Conservation (phyloP, 2,888 invertebrate genomes). For the Brachyptera putata region DNA sequence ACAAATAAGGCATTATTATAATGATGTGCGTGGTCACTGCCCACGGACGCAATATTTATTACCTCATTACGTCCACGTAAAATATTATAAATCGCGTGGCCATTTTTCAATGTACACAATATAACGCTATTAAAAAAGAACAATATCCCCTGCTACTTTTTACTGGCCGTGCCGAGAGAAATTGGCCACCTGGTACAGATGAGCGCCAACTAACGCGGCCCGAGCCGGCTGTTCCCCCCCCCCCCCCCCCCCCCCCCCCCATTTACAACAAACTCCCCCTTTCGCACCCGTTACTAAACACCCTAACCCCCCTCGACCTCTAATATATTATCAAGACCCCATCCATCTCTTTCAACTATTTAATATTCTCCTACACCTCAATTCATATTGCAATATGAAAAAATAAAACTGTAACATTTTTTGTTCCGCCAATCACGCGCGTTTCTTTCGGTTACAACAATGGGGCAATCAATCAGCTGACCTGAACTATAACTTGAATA, state of each 20-base stretch:
- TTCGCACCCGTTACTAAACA: constrained; percentile 1
- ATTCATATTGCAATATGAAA: background rate
- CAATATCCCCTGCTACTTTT: constrained; percentile 19
- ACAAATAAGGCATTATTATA: background rate
- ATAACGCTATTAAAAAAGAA: constrained; percentile 19
- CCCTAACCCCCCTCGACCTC: constrained; percentile 14
- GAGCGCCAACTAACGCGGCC: constrained; percentile 10
- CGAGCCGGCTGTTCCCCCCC: constrained; percentile 13
- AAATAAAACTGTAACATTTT: background rate
- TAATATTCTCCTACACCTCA: constrained; percentile 10
- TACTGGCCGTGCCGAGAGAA: constrained; percentile 1
- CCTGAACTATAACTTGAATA: too few relatives aligned
- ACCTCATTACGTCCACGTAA: constrained; percentile 13
- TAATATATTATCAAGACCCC: constrained; percentile 21
- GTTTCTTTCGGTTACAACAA: background rate
- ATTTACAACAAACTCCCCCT: too few relatives aligned
- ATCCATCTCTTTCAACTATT: constrained; percentile 17
- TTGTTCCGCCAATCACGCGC: background rate
- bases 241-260: constrained; percentile 10
- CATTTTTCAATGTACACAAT: constrained; percentile 18
- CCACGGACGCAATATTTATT: background rate
- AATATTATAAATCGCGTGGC: constrained; percentile 22
- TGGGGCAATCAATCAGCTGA: constrained; percentile 11
- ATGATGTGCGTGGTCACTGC: background rate
- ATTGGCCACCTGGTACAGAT: constrained; percentile 15